Evolutionary conservation across 2,888 invertebrate species (phyloP), one percentile per base, ranked within the genome.

Genomic region (Adelognathus sp.): DNA sequence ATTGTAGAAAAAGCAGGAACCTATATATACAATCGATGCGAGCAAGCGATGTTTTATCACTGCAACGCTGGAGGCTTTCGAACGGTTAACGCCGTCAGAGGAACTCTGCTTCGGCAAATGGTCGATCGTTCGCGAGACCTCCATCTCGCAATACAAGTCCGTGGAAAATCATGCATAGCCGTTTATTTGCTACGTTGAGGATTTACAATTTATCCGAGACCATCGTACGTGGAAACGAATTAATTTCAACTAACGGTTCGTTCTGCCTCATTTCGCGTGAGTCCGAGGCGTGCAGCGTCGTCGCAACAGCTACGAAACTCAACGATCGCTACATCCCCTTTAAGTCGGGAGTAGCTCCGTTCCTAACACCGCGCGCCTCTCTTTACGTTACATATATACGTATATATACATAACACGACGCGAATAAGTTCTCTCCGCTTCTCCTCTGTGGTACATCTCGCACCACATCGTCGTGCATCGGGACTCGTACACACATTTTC

Each of bases 261-360:
- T 56, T 21, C 4, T 24, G n/a, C 52, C 21, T 6, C 7, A 31
- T n/a, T 69, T 69, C 21, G 58, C 54, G 54, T 24, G 21, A 31
- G 24, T 36, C 39, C 21, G 14, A 21, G 46, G 24, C 31, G 33
- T 36, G 31, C 44, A 29, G 29, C 9, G n/a, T 7, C 44, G 56
- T 64, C 54, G 58, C 36, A n/a, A n/a, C 24, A 41, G 36, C 50
- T 16, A 44, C 50, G 14, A 56, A 69, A 71, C 50, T 56, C 69
- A 54, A 72, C 50, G 80, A 14, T 79, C 50, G 80, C 11, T 80
- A 61, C 75, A 83, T 83, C 82, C 79, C 79, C 82, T 83, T 83
- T 83, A 83, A 83, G 82, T 82, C 82, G 81, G 79, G 81, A 76
- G 66, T 77, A 80, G 72, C 71, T 73, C 44, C 73, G 79, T 75